Conservation (phyloP, 2,113 vertebrate species). For the Acrocephalus arundinaceus region DNA sequence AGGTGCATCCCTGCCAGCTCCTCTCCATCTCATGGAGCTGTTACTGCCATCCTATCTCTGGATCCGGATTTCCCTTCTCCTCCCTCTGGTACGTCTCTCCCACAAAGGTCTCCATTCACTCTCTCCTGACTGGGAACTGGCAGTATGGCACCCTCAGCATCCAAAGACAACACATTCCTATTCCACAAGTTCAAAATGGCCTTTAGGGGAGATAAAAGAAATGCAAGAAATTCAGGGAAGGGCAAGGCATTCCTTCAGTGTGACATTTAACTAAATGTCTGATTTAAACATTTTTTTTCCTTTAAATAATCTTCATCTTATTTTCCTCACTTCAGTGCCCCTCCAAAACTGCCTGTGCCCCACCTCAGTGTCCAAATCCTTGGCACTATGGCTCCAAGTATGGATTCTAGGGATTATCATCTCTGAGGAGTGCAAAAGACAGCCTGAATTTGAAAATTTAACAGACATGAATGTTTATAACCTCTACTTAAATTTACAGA, state of each 20-base stretch:
- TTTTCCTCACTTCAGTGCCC: neutral
- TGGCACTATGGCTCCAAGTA: neutral
- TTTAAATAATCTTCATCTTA: neutral
- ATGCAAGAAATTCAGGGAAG: neutral
- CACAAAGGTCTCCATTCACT: neutral
- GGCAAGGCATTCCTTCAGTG: neutral
- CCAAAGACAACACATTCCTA: neutral
- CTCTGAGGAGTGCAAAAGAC: neutral
- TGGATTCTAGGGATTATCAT: accelerated
- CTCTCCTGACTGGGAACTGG: neutral
- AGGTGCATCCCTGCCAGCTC: conserved; percentile 15
- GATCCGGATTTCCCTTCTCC: neutral
- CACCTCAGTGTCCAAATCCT: neutral
- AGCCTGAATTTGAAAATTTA: neutral
- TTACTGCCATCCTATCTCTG: neutral
- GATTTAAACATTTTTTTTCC: accelerated
- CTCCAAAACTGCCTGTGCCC: neutral
- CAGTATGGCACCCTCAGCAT: neutral
- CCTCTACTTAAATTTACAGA: neutral
- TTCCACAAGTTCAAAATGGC: neutral
- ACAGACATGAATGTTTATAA: neutral
- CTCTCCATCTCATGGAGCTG: neutral
- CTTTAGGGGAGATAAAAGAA: neutral
- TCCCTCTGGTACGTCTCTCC: accelerated
- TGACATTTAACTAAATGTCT: neutral